Base-by-base conservation (phyloP, 2,888 invertebrate species). In the Epinotia nisella region DNA sequence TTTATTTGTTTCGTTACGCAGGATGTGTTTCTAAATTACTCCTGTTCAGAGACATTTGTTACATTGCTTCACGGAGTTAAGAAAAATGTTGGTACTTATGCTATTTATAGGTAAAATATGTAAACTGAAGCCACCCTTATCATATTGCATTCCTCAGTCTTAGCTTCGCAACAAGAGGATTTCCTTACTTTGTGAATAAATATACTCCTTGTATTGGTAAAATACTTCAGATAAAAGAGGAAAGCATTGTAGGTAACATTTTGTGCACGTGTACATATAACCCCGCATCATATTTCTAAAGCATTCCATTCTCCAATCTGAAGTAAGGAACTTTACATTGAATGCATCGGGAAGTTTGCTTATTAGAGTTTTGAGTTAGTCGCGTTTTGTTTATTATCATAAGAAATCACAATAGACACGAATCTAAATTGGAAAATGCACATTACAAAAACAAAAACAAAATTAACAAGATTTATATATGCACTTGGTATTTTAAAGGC, bases 321-420 rank as follows among this genome's bases (percentile, higher is more conserved):
- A 55, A 35, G 45, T 60, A 59, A 59, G 58, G 21, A 53, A 71
- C 53, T 66, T 66, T 53, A 59, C 29, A 56, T 21, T 29, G 41
- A 61, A 55, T 45, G 66, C 60, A 66, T 60, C 24, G 66, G 17
- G 45, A 55, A 71, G 60, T 70, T 61, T 56, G 35, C 13, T 29
- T 71, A 58, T 56, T 45, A 64, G 70, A 35, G 35, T 35, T 35
- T 35, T 9, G 35, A 35, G 35, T 51, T 53, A 41, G 51, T n/a
- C n/a, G 71, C 74, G 76, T 77, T 78, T 78, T 78, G 75, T 76
- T 75, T 74, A 78, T 49, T 77, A 78, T 56, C 60, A 55, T 53
- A 39, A 15, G 9, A 65, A 53, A 67, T n/a, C n/a, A n/a, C n/a
- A n/a, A n/a, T n/a, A n/a, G n/a, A n/a, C n/a, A n/a, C n/a, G n/a